A percentile compares a stretch with the other conserved stretches of the same genome.
These are phyloP conservation scores for Gymnorhina tibicen DNA, from an alignment of 2,113 vertebrate genomes.

Conservation along the genomic window DNA sequence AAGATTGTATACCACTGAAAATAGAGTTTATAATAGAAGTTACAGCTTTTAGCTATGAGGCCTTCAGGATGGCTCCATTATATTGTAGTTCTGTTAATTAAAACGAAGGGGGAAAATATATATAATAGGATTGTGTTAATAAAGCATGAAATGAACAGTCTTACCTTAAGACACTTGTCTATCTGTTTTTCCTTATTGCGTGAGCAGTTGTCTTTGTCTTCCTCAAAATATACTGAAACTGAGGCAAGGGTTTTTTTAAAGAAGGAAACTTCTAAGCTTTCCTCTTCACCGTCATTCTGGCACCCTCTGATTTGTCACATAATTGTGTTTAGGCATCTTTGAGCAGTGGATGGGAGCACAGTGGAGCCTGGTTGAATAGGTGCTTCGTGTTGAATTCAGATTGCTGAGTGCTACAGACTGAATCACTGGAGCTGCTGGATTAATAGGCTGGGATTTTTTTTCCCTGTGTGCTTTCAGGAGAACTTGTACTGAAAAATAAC, in stretches of 20 bases:
- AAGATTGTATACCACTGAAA: conserved; percentile 9
- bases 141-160: conserved; percentile 59
- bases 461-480: not conserved
- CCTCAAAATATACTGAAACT: conserved; percentile 33
- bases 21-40: not conserved
- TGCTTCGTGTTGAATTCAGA: not conserved
- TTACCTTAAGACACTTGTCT: conserved; percentile 45
- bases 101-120: not conserved
- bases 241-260: not conserved
- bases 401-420: not conserved
- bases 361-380: not conserved
- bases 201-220: conserved; percentile 50
- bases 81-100: conserved; percentile 35
- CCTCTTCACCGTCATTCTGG: not conserved
- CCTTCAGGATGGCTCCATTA: not conserved
- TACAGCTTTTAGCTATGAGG: not conserved
- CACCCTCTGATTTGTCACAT: not conserved
- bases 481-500: conserved; percentile 30
- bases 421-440: not conserved
- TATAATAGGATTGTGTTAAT: conserved; percentile 42
- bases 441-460: not conserved
- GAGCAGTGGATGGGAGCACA: not conserved
- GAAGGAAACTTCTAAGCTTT: not conserved
- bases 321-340: not conserved
- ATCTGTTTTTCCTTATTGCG: conserved; percentile 40